phyloP scores from a whole-genome alignment of 2,888 invertebrate genomes.

The Caenorhabditis parvicauda region DNA sequence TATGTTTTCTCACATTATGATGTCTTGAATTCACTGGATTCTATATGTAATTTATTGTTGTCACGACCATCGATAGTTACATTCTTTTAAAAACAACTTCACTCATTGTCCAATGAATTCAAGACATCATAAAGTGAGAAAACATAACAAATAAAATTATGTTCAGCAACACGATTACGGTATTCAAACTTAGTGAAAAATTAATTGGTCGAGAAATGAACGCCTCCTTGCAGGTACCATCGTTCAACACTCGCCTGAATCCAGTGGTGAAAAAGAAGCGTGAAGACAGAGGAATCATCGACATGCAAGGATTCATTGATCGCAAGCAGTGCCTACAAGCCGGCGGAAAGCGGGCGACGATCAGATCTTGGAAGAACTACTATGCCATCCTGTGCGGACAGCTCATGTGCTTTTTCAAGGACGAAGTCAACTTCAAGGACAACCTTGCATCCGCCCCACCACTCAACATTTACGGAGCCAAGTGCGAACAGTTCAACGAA shows the following conservation, averaged over 20 bases:
- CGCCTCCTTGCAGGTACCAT: too few relatives aligned
- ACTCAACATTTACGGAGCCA: conserved; percentile 71
- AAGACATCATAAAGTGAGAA: too few relatives aligned
- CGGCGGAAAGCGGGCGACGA: conserved; percentile 89
- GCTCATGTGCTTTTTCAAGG: conserved; percentile 90
- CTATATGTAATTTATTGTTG: too few relatives aligned
- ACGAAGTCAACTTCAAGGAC: conserved; percentile 82
- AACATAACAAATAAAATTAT: too few relatives aligned
- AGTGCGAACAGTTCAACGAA: conserved; percentile 82
- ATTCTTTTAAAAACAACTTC: too few relatives aligned
- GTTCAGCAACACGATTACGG: too few relatives aligned
- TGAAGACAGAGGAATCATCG: conserved; percentile 56
- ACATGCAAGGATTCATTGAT: conserved; percentile 71
- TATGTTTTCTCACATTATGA: too few relatives aligned
- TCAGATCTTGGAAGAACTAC: conserved; percentile 90
- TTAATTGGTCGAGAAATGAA: too few relatives aligned
- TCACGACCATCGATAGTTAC: too few relatives aligned
- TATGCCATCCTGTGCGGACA: conserved; percentile 95
- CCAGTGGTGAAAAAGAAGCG: conserved; percentile 47
- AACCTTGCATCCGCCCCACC: conserved; percentile 70
- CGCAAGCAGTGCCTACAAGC: conserved; percentile 90
- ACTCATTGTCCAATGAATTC: too few relatives aligned
- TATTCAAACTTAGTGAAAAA: too few relatives aligned
- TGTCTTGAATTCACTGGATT: too few relatives aligned
- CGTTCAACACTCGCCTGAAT: conserved; percentile 78